A percentile compares a stretch with the other conserved stretches of the same genome.
These are phyloP conservation scores for Crotalus helleri DNA, from an alignment of 2,113 vertebrate species.

Conservation along the genomic window DNA sequence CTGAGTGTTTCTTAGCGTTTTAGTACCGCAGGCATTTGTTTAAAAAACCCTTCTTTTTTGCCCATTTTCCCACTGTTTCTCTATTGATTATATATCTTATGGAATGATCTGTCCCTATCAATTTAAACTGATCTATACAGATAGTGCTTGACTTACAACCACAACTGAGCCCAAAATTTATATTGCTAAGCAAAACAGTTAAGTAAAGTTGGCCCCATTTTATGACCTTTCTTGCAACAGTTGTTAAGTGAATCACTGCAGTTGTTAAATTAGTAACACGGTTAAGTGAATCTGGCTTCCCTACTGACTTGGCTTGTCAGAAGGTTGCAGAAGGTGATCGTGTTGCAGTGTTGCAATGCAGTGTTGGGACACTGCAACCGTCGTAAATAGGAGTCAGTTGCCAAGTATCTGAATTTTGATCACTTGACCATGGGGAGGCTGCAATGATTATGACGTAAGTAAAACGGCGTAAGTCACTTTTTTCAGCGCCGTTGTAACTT, in stretches of 20 bases:
- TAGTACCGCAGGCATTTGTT: neutral
- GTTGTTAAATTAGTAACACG: neutral
- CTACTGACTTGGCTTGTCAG: neutral
- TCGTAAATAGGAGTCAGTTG: neutral
- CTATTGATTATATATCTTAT: neutral
- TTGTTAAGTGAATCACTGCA: neutral
- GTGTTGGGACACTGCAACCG: neutral
- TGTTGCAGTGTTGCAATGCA: neutral
- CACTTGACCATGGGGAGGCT: neutral
- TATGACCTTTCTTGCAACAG: neutral
- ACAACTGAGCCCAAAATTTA: neutral
- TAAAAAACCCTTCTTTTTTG: neutral
- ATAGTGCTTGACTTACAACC: neutral
- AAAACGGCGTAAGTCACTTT: neutral
- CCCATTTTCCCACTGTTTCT: neutral
- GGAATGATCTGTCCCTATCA: neutral
- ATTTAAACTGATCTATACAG: neutral
- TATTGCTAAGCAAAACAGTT: neutral
- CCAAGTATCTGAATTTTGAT: neutral
- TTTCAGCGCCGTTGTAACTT: neutral
- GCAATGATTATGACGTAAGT: neutral
- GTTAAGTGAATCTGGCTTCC: neutral
- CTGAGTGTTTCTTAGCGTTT: neutral
- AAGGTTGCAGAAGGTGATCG: neutral
- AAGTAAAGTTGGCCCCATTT: neutral